Evolutionary conservation across 1,140 invertebrate genomes (phyloP), one percentile per base, ranked within the genome.

Genomic region (Heliconius himera): DNA sequence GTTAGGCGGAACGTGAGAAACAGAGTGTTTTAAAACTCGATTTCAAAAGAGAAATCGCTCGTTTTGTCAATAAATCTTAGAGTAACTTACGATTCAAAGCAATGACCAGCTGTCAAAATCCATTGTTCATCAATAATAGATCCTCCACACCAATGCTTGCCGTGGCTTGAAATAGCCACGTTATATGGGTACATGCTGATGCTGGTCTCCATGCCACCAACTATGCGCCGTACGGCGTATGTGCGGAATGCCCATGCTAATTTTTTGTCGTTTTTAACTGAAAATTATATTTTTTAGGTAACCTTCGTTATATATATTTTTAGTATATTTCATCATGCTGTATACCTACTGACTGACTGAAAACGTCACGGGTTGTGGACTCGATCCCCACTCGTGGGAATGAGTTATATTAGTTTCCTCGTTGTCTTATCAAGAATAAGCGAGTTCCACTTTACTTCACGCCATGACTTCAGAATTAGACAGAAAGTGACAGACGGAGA

Each of bases 31-130:
- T 51, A 51, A 54, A n/a, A n/a, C 49, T 51, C 18, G n/a, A 56
- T 56, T n/a, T 56, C 20, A 8, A 8, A 18, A 51, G 49, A 51
- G 18, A 49, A 51, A 5, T 51, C 5, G 49, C 20, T 51, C 5
- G 8, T 51, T 51, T 51, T 51, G 6, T 16, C 49, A 51, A 20
- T 20, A 51, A 51, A 20, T 51, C 4, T 13, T 13, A 29, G 9
- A 66, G 26, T 13, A 66, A 90, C 89, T 91, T 74, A 93, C 92
- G 87, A 84, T 73, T 93, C 91, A 29, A 94, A 83, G 41, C 95
- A 96, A 84, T 96, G 95, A 3, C 93, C 95, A 49, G 95, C 95
- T 2, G 95, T 96, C 1, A 96, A 83, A 11, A 96, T 91, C 89
- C 93, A 95, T 51, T 94, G 90, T 76, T 94, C 92, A 77, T 95